These are phyloP conservation scores for Phalacrocorax aristotelis DNA, from an alignment of 2,113 vertebrate genomes.

Conservation along the genomic window DNA sequence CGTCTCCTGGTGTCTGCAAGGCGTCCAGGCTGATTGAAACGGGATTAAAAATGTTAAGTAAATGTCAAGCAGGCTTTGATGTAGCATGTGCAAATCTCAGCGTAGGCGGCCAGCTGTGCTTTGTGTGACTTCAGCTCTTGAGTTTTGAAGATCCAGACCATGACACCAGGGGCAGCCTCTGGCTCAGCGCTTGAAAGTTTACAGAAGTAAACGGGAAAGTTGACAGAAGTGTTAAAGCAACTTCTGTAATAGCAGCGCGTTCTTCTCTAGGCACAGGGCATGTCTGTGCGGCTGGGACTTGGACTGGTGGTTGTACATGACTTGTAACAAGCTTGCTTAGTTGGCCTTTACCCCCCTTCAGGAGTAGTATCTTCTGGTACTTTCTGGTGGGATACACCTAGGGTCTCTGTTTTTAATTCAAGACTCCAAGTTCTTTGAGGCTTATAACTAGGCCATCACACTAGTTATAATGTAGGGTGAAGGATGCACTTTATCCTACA, in stretches of 20 bases:
- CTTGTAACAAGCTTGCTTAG: neutral
- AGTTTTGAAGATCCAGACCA: neutral
- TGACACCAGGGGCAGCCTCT: neutral
- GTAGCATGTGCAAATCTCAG: neutral
- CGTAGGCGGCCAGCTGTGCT: neutral
- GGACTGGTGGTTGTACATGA: neutral
- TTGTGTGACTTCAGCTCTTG: neutral
- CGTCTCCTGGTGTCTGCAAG: accelerated
- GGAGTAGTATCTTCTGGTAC: neutral
- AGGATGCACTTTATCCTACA: neutral
- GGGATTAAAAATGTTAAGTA: neutral
- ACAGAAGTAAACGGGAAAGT: neutral
- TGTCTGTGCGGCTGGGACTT: accelerated
- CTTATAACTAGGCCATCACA: neutral
- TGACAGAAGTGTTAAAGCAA: neutral
- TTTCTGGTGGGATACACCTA: neutral
- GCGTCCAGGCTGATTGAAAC: accelerated
- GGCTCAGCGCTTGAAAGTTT: neutral
- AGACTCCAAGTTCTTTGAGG: neutral
- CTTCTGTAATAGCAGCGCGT: neutral
- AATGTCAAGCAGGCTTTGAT: neutral
- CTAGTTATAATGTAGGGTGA: neutral
- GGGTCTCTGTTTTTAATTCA: neutral
- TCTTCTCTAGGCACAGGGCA: neutral
- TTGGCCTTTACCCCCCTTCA: neutral